Evolutionary conservation across 2,113 vertebrate species (phyloP), one percentile per base, ranked within the genome.

Genomic region (Cyprinodon variegatus): DNA sequence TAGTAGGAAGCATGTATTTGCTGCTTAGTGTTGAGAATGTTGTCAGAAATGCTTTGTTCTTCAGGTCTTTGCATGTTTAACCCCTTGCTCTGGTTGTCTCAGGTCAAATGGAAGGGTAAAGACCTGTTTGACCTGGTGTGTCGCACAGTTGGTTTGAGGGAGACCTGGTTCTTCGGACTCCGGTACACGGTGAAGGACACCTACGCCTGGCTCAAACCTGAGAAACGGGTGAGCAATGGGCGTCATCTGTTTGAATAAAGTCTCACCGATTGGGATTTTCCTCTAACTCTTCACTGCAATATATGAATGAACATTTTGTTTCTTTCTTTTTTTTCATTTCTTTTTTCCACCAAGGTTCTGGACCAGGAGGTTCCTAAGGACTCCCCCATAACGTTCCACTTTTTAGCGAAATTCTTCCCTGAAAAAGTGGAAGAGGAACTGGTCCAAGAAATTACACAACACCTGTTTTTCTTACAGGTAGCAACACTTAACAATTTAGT

Each of bases 51-150:
- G 14, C n/a, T 38, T 14, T 8, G 50, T 20, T 77, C 60, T 64
- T 12, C 36, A 22, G 6, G 4, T 12, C 37, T 66, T 10, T 60
- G 20, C 20, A 76, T 1, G 60, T 46, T 64, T 1, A 64, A 0
- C 77, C 62, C 64, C 40, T 73, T 0, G 7, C 72, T 8, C 29
- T 70, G 11, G 69, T 61, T 68, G 80, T 60, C 68, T 84, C 71
- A 98, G 97, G 95, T 98, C 61, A 96, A 97, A 81, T 97, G 96
- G 97, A 98, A 98, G 86, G 97, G 97, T 12, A 97, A 98, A 84
- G 96, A 98, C 67, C 88, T 98, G 74, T 98, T 97, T 93, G 96
- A 97, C 79, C 84, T 96, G 88, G 96, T 97, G 71, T 98, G 96
- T 73, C 90, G 96, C 61, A 96, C 96, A 0, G 93, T 98, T 12